A percentile compares a stretch with the other conserved stretches of the same genome.
phyloP scores from a whole-genome alignment of 1,140 invertebrate genomes.

The Bombus fervidus region DNA sequence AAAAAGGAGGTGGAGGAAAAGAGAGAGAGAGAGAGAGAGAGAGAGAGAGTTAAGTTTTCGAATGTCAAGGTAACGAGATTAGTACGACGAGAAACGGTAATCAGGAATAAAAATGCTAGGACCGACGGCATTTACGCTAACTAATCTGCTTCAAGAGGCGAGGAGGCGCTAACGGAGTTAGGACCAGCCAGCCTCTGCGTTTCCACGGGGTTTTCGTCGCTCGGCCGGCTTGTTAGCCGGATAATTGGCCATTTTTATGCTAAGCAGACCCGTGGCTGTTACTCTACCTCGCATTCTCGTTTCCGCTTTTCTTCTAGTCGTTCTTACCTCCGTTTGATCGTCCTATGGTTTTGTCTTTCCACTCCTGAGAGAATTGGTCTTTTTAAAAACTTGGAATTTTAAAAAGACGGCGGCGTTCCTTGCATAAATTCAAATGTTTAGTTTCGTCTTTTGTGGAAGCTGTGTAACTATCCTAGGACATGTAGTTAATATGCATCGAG shows the following conservation, averaged over 20 bases:
- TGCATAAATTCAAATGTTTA: neutral
- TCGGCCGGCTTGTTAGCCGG: slow-evolving; percentile 72
- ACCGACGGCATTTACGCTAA: slow-evolving; percentile 77
- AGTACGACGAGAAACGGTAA: slow-evolving; percentile 74
- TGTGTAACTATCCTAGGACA: neutral
- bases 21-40: neutral
- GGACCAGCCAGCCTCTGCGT: slow-evolving; percentile 14
- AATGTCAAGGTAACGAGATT: slow-evolving; percentile 68
- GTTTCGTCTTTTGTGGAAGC: neutral
- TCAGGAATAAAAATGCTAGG: slow-evolving; percentile 78
- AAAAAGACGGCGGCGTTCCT: neutral
- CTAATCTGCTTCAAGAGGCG: slow-evolving; percentile 76
- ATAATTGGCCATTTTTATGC: slow-evolving; percentile 80
- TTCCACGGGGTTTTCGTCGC: slow-evolving; percentile 45
- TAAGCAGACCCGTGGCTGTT: slow-evolving; percentile 64
- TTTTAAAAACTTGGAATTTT: neutral
- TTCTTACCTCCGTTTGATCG: slow-evolving; percentile 37
- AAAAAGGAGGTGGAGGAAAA: neutral
- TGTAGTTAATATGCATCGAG: neutral
- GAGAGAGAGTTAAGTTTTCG: slow-evolving; percentile 63
- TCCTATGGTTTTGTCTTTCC: neutral
- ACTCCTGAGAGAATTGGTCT: neutral
- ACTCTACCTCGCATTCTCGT: slow-evolving; percentile 39
- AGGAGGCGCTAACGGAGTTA: slow-evolving; percentile 74
- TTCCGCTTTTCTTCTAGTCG: slow-evolving; percentile 27